A percentile compares a stretch with the other conserved stretches of the same genome.
These are phyloP conservation scores for Adelges cooleyi DNA, from an alignment of 1,140 invertebrate genomes.

Conservation along the genomic window DNA sequence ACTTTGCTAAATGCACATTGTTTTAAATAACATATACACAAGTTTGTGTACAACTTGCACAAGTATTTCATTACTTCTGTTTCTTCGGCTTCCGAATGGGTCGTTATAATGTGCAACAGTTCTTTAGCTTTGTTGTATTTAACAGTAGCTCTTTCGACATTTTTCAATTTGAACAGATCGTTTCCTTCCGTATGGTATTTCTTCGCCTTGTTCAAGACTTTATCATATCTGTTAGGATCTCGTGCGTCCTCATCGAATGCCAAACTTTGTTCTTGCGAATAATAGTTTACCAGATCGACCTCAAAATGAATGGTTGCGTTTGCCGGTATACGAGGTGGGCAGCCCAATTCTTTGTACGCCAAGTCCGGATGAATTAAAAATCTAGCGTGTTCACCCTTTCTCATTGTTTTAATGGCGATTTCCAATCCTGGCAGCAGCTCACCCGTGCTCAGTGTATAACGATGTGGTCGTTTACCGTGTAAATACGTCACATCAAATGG, in stretches of 20 bases:
- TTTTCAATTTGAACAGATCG: neutral
- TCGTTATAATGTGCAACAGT: neutral
- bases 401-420: slow-evolving; percentile 51
- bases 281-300: slow-evolving; percentile 8
- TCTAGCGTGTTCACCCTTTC: slow-evolving; percentile 50
- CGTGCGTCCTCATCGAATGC: neutral
- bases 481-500: slow-evolving; percentile 59
- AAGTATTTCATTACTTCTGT: slow-evolving; percentile 18
- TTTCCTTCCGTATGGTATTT: neutral
- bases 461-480: slow-evolving; percentile 40
- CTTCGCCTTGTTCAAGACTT: neutral
- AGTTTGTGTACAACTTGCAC: slow-evolving; percentile 6
- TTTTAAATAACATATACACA: slow-evolving; percentile 7
- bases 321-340: slow-evolving; percentile 51
- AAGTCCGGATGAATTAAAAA: slow-evolving; percentile 53
- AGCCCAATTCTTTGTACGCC: slow-evolving; percentile 53
- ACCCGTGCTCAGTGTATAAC: slow-evolving; percentile 41
- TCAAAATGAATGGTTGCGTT: slow-evolving; percentile 10
- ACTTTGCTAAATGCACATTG: slow-evolving; percentile 23
- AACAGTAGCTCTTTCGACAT: neutral
- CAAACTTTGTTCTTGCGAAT: neutral
- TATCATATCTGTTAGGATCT: neutral
- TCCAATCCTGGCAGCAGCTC: slow-evolving; percentile 52
- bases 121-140: neutral
- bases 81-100: neutral